Conservation (phyloP, 2,888 invertebrate species). For the Stomorhina lunata region DNA sequence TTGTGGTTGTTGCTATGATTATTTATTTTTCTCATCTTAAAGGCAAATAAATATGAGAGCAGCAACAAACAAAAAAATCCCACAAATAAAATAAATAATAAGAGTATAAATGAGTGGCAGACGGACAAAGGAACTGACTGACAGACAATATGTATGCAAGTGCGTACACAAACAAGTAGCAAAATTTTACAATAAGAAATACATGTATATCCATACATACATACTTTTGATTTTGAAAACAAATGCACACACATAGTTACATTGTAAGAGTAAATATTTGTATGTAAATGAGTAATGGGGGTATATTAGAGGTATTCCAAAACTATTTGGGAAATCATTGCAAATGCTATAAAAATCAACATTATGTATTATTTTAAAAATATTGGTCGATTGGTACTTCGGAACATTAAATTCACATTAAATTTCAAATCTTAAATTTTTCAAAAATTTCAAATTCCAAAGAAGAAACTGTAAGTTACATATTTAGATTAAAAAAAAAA, state of each 20-base stretch:
- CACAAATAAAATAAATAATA: slow-evolving; percentile 42
- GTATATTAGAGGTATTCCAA: no score
- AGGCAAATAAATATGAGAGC: slow-evolving; percentile 53
- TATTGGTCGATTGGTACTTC: no score
- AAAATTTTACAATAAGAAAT: neutral
- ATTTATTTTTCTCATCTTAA: slow-evolving; percentile 61
- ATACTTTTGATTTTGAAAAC: no score
- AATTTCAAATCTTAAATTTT: no score
- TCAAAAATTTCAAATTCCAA: no score
- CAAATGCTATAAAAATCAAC: no score
- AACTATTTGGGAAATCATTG: no score
- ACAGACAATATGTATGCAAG: neutral
- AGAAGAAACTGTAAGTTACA: neutral
- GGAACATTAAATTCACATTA: no score
- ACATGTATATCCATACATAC: neutral
- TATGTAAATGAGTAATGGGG: neutral
- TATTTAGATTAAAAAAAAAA: no score
- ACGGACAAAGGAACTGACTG: neutral
- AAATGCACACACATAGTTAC: slow-evolving; percentile 14
- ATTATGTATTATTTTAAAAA: no score
- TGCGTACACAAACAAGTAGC: neutral
- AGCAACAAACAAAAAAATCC: slow-evolving; percentile 15
- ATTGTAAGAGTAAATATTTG: slow-evolving; percentile 22
- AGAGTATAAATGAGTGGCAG: neutral
- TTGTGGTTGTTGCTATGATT: slow-evolving; percentile 29